Evolutionary conservation across 2,888 invertebrate species (phyloP), one percentile per base, ranked within the genome.

Genomic region (Lasioglossum pauxillum): DNA sequence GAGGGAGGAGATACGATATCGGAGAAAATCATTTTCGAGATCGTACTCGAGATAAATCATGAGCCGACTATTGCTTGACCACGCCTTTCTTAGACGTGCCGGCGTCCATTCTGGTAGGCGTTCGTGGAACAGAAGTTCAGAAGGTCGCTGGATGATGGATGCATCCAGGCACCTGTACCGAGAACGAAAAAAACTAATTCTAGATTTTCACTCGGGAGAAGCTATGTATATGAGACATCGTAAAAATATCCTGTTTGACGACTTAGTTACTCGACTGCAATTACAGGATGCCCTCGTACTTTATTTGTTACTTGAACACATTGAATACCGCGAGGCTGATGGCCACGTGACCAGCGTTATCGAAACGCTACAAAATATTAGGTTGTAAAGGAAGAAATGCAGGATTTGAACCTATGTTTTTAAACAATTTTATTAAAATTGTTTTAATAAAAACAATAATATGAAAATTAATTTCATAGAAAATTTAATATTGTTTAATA

Each of bases 21-120:
- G 80, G 49, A 82, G 89, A 87, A 91, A 90, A 90, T 91, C 83
- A 90, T 92, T 92, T 90, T 85, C 84, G 80, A 87, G 88, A 84
- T 83, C 79, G 85, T 82, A 84, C 83, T 72, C 82, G 82, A 90
- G 90, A 90, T 90, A 89, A 89, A 89, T 89, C 89, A 89, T 88
- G 85, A 82, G 74, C 78, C 79, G 80, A 76, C 85, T 72, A 84
- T 89, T 82, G 85, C 83, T 72, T 75, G 77, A 38, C 89, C 89
- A 89, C 89, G 86, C 89, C 89, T 89, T 84, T 83, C 88, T 67
- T 85, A 86, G 88, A 89, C 89, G 89, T 88, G 89, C 88, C 80
- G 89, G 89, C 83, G 88, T 89, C 82, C 86, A 80, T 89, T 86
- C 86, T 75, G 77, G 71, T 83, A 75, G 86, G 83, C 83, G 84